phyloP scores from a whole-genome alignment of 37 sponge, comb jelly and placozoan species.

The Hormiphora californensis region DNA sequence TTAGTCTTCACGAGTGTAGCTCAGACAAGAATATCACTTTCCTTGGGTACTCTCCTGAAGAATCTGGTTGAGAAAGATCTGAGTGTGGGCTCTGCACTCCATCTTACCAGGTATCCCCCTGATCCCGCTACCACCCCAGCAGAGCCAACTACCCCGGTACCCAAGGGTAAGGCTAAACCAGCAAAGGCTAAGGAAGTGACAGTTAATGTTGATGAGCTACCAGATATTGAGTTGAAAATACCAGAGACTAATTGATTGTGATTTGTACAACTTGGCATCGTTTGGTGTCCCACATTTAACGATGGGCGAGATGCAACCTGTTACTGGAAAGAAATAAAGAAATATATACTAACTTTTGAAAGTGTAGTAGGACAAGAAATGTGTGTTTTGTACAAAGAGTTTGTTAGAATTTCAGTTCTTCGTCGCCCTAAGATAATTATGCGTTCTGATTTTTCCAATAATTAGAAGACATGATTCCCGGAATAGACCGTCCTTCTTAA shows the following conservation, averaged over 20 bases:
- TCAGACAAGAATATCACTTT: slow-evolving; percentile 7
- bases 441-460: too few species aligned
- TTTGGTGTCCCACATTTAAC: slow-evolving; percentile 32
- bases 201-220: neutral
- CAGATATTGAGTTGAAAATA: neutral
- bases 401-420: too few species aligned
- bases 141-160: neutral
- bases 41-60: neutral
- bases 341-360: too few species aligned
- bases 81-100: neutral
- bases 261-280: neutral
- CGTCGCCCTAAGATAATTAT: too few species aligned
- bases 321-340: slow-evolving; percentile 35
- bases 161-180: slow-evolving; percentile 25
- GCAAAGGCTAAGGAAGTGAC: slow-evolving; percentile 6
- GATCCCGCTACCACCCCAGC: neutral
- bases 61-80: neutral
- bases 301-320: neutral
- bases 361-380: too few species aligned
- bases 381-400: too few species aligned
- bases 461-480: too few species aligned
- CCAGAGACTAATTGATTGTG: neutral
- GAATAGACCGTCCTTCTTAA: too few species aligned
- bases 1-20: slow-evolving; percentile 10
- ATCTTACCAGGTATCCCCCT: slow-evolving; percentile 22